phyloP scores from a whole-genome alignment of 1,140 invertebrate genomes.

The Orussus abietinus region DNA sequence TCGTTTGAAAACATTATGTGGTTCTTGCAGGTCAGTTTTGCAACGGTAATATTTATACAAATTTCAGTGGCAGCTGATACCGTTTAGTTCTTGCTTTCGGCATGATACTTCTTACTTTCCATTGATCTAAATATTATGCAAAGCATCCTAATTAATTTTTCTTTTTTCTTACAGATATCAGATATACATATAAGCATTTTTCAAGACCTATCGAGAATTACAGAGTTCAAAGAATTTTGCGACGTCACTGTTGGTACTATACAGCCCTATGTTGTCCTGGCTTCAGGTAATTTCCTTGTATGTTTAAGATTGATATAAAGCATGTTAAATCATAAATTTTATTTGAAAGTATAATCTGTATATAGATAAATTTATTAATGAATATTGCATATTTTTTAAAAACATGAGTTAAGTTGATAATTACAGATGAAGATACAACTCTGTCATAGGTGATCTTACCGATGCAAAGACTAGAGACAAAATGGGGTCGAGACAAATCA shows the following conservation, averaged over 20 bases:
- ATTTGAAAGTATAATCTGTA: neutral
- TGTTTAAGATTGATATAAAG: neutral
- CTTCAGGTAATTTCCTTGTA: slow-evolving; percentile 60
- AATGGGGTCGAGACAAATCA: slow-evolving; percentile 77
- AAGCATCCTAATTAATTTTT: too few species aligned
- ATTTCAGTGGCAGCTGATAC: too few species aligned
- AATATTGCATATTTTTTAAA: slow-evolving; percentile 7
- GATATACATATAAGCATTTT: slow-evolving; percentile 89
- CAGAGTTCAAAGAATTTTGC: slow-evolving; percentile 79
- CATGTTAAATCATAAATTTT: too few species aligned
- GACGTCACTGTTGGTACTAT: slow-evolving; percentile 69
- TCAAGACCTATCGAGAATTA: slow-evolving; percentile 68
- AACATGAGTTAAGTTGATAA: slow-evolving; percentile 4
- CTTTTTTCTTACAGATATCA: slow-evolving; percentile 64
- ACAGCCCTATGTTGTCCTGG: slow-evolving; percentile 76
- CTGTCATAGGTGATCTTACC: slow-evolving; percentile 82
- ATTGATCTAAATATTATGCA: too few species aligned
- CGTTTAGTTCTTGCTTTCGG: too few species aligned
- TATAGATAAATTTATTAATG: neutral
- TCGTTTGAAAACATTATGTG: slow-evolving; percentile 62
- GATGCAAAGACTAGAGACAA: slow-evolving; percentile 80
- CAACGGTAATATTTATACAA: too few species aligned
- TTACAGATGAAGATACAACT: too few species aligned
- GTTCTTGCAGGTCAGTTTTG: slow-evolving; percentile 70
- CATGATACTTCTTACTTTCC: too few species aligned